Evolutionary conservation across 2,797 vertebrate species (phyloP), one percentile per base, ranked within the genome.

Genomic region (Enteromius paludinosus): DNA sequence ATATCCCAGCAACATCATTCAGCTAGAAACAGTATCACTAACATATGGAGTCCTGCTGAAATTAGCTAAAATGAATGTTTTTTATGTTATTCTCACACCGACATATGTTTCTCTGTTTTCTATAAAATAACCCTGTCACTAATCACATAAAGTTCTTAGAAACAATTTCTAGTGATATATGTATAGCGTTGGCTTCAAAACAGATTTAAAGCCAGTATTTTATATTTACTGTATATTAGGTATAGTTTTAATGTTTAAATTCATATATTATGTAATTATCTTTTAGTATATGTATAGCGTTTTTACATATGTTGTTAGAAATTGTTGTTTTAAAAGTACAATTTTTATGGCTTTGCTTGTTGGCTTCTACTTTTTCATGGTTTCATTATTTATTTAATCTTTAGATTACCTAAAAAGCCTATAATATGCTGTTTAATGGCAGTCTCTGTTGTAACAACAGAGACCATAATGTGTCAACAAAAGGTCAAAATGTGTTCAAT

Each of bases 21-120:
- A 86, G 81, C 74, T 79, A 70, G 30, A 86, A 88, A 87, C 78
- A 89, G 88, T 11, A 52, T 81, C 80, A 59, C 77, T 79, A 84
- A 86, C 71, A 85, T 65, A 56, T 18, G 73, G 78, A 41, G 69
- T 88, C 92, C 88, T 79, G 90, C 90, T 88, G 91, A 90, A 92
- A 92, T 88, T 82, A 92, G 89, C 91, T 88, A 87, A 88, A 49
- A 64, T 62, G 0, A 49, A 89, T 87, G 87, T 86, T 72, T 76
- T 64, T 77, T 84, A 81, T 85, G 38, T 78, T 75, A 43, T 73
- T 49, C 61, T 30, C 52, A 75, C 76, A 86, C 76, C 83, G 81
- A 83, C 86, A 84, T 84, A 62, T 52, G 64, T 68, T 65, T 88
- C 89, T 68, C 30, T 72, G 70, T 59, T 81, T 23, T 54, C 20